Conservation (phyloP, 2,888 invertebrate species). For the Panopea generosa region DNA sequence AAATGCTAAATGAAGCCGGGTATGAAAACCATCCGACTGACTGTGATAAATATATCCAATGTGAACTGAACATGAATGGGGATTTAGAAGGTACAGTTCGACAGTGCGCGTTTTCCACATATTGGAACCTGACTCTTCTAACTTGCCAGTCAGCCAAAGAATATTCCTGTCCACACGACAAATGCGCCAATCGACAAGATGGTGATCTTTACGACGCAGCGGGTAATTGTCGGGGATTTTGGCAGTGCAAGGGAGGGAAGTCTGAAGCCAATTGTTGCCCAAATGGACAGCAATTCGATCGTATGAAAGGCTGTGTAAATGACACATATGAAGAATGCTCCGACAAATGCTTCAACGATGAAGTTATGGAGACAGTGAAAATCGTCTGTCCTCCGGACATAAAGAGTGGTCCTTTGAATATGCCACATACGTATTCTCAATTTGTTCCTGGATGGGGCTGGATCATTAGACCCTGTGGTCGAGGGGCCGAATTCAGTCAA, state of each 20-base stretch:
- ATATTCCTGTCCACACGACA: neutral
- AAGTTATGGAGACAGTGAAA: neutral
- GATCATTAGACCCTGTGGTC: neutral
- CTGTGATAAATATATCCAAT: slow-evolving; percentile 11
- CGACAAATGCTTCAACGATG: slow-evolving; percentile 15
- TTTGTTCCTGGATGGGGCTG: neutral
- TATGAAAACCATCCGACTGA: neutral
- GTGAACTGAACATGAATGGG: neutral
- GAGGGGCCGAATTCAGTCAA: neutral
- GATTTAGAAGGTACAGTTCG: neutral
- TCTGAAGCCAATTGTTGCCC: slow-evolving; percentile 13
- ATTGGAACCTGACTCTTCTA: slow-evolving; percentile 9
- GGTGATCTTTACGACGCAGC: neutral
- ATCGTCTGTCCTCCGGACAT: too few relatives aligned
- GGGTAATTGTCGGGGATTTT: slow-evolving; percentile 10
- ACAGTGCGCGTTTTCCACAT: slow-evolving; percentile 11
- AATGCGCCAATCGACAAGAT: neutral
- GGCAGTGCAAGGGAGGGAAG: slow-evolving; percentile 1
- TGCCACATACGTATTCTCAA: neutral
- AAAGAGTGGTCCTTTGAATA: neutral
- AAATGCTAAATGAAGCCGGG: slow-evolving; percentile 2
- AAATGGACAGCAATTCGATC: neutral
- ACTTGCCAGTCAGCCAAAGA: neutral
- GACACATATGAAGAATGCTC: neutral
- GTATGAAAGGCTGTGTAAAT: neutral